A percentile compares a stretch with the other conserved stretches of the same genome.
These are phyloP conservation scores for Cybosia mesomella DNA, from an alignment of 2,888 invertebrate genomes.

Conservation along the genomic window DNA sequence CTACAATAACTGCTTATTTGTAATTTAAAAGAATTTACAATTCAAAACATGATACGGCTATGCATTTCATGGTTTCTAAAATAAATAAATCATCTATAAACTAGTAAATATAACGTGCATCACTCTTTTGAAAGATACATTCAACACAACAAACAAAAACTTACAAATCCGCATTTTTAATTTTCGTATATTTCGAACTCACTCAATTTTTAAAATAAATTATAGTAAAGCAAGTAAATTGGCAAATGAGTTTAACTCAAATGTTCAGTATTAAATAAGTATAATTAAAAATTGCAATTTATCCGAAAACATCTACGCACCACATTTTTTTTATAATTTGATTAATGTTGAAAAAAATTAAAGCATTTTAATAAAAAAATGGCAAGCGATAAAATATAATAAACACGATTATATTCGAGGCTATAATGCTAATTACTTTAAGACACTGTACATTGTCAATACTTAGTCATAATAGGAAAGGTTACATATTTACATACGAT, in stretches of 20 bases:
- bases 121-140: constrained; percentile 63
- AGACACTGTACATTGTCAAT: constrained; percentile 63
- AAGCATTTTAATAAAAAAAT: constrained; percentile 59
- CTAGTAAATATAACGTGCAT: constrained; percentile 57
- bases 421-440: constrained; percentile 52
- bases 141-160: constrained; percentile 58
- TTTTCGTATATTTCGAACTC: constrained; percentile 45
- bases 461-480: constrained; percentile 53
- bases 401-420: constrained; percentile 67
- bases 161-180: constrained; percentile 40
- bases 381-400: constrained; percentile 67
- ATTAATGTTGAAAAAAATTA: constrained; percentile 38
- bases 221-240: constrained; percentile 75
- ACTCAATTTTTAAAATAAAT: constrained; percentile 64
- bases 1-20: constrained; percentile 15
- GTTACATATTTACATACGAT: constrained; percentile 61
- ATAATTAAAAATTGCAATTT: constrained; percentile 34
- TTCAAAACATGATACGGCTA: constrained; percentile 27
- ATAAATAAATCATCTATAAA: constrained; percentile 61
- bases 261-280: constrained; percentile 43
- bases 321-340: constrained; percentile 23
- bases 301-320: constrained; percentile 38
- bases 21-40: constrained; percentile 32
- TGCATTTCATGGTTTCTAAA: constrained; percentile 48
- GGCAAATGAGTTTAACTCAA: constrained; percentile 82